Base-by-base conservation (phyloP, 2,888 invertebrate genomes). In the Tanytarsus gracilentus region DNA sequence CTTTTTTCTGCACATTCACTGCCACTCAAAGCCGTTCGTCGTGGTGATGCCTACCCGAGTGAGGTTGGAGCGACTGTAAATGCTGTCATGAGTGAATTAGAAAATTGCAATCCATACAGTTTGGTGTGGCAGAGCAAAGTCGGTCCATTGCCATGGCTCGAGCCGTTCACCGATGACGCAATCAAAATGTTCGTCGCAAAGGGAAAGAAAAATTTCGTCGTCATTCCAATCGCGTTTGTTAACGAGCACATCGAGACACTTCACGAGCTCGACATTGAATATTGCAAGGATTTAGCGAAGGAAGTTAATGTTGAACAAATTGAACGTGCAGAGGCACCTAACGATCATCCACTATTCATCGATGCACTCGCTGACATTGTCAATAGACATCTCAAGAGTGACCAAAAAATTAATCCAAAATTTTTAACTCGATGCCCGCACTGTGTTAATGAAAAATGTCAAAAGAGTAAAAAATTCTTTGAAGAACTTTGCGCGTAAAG, bases 61-160 rank as follows among this genome's bases (percentile, higher is more conserved):
- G 97, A 97, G 75, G 92, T 97, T 18, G 93, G 90, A 0, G 88
- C 94, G 0, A 90, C 94, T 0, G 96, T 96, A 0, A 82, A 90
- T 5, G 74, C 83, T 63, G 93, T 96, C 0, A 94, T 97, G 93
- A 75, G 83, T 63, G 81, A 84, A 65, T 74, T 97, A 18, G 78
- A 80, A 0, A 77, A 78, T 23, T 78, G 77, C 29, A 88, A 94
- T 73, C 88, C 92, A 0, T 88, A 93, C 71, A 79, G 88, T 58
- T 77, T 97, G 25, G 95, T 95, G 0, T 97, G 97, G 97, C 97
- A 97, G 71, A 94, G 93, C 1, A 97, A 96, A 77, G 96, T 96
- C 4, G 97, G 97, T 0, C 97, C 96, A 0, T 69, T 92, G 63
- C 88, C 91, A 0, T 97, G 97, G 97, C 72, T 97, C 36, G 87